Conservation (phyloP, 2,113 vertebrate species). For the Pheucticus melanocephalus region DNA sequence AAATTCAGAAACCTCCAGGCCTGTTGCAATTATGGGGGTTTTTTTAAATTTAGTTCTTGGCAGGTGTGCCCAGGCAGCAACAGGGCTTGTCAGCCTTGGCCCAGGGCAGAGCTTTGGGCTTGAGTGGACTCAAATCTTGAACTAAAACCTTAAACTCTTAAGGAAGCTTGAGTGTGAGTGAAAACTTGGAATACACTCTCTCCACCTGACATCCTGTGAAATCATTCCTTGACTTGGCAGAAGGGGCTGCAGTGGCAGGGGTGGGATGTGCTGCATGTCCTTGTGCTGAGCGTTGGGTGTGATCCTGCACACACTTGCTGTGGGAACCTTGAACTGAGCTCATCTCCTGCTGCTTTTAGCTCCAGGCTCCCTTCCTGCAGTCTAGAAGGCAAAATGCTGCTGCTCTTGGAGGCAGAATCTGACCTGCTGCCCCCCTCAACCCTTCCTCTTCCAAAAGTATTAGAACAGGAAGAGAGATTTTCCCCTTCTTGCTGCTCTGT, state of each 20-base stretch:
- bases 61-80: not conserved
- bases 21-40: not conserved
- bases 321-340: not conserved
- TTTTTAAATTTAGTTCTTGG: not conserved
- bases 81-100: rapidly evolving
- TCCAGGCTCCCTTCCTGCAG: not conserved
- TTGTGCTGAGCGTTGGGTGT: rapidly evolving
- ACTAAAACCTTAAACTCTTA: not conserved
- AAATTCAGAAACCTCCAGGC: not conserved
- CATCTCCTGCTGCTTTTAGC: not conserved
- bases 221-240: not conserved
- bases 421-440: not conserved
- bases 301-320: not conserved
- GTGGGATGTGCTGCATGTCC: not conserved
- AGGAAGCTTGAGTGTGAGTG: not conserved
- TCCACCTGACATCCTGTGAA: not conserved
- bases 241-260: not conserved
- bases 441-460: not conserved
- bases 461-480: not conserved
- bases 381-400: not conserved
- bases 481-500: not conserved
- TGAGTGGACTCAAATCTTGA: not conserved
- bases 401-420: not conserved
- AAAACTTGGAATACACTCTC: not conserved
- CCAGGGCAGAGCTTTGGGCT: not conserved